phyloP scores from a whole-genome alignment of 2,888 invertebrate species.

The Hydrotaea cyrtoneurina region DNA sequence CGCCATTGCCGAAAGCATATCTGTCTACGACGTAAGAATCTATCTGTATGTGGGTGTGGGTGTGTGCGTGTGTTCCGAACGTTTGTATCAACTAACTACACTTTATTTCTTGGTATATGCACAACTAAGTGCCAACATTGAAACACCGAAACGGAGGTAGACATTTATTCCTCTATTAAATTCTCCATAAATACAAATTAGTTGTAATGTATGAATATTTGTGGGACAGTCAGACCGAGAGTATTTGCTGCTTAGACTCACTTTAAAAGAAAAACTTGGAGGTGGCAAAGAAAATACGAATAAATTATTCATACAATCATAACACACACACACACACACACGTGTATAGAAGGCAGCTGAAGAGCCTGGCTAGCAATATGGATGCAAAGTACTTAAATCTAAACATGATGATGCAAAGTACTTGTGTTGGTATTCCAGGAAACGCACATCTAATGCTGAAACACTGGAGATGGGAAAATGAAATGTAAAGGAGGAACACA shows the following conservation, averaged over 20 bases:
- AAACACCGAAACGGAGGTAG: not conserved
- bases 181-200: constrained; percentile 57
- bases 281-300: constrained; percentile 30
- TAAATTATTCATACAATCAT: constrained; percentile 47
- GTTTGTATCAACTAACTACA: not conserved
- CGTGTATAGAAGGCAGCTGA: too few relatives aligned
- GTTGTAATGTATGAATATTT: constrained; percentile 43
- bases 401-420: too few relatives aligned
- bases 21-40: too few relatives aligned
- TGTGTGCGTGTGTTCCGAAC: not conserved
- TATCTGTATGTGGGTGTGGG: not conserved
- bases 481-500: too few relatives aligned
- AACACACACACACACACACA: not conserved
- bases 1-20: too few relatives aligned
- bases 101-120: too few relatives aligned
- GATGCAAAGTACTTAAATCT: too few relatives aligned
- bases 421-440: too few relatives aligned
- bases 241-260: constrained; percentile 29
- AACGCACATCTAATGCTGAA: too few relatives aligned
- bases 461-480: too few relatives aligned
- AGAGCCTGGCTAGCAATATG: too few relatives aligned
- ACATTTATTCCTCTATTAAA: constrained; percentile 39
- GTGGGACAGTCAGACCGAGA: constrained; percentile 24
- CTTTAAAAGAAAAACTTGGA: constrained; percentile 31
- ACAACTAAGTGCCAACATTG: not conserved